These are phyloP conservation scores for Cyrtorhinus lividipennis DNA, from an alignment of 1,140 invertebrate genomes.

Conservation along the genomic window DNA sequence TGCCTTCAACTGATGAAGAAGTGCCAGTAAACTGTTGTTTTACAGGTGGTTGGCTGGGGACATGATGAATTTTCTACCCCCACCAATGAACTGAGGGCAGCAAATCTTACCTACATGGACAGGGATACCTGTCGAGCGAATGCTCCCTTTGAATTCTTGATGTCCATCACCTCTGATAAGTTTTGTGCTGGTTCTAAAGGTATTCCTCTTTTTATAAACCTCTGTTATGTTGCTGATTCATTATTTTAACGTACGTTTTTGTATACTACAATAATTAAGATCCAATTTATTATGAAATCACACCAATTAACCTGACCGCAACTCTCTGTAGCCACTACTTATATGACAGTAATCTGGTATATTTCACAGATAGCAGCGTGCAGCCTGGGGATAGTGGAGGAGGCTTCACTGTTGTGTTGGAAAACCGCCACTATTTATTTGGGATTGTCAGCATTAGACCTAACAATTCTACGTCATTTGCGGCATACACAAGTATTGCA, in stretches of 20 bases:
- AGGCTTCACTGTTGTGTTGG: slow-evolving; percentile 12
- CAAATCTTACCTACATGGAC: slow-evolving; percentile 4
- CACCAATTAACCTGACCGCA: no score
- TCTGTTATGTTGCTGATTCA: no score
- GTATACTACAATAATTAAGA: no score
- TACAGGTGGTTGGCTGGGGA: slow-evolving; percentile 14
- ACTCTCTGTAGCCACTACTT: no score
- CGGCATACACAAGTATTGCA: slow-evolving; percentile 7
- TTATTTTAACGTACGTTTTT: no score
- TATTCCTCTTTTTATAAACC: no score
- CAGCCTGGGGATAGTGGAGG: slow-evolving; percentile 16
- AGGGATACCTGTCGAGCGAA: neutral
- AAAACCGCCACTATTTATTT: slow-evolving; percentile 11
- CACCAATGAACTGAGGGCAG: neutral
- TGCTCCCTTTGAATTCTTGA: neutral
- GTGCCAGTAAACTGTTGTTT: no score
- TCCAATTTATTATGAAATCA: no score
- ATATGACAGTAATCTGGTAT: neutral
- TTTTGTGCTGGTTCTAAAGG: slow-evolving; percentile 16
- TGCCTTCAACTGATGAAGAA: no score
- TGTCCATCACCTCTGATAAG: slow-evolving; percentile 7
- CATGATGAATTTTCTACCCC: neutral
- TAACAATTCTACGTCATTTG: neutral
- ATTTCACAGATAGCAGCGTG: slow-evolving; percentile 12
- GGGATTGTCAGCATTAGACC: slow-evolving; percentile 13